A percentile compares a stretch with the other conserved stretches of the same genome.
Conservation (phyloP, 2,888 invertebrate genomes). For the Metellina segmentata region DNA sequence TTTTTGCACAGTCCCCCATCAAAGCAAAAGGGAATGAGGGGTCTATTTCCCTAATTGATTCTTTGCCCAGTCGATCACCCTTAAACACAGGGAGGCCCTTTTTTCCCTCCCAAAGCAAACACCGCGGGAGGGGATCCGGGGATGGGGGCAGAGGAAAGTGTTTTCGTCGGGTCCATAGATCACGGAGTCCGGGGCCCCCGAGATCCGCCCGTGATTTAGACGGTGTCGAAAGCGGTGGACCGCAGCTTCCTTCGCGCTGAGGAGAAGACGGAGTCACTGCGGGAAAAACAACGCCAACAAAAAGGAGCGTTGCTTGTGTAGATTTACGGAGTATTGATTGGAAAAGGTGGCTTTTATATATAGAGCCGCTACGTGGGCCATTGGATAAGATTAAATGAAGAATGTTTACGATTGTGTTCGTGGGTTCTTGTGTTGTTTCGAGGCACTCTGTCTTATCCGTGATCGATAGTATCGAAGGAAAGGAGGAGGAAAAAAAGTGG, state of each 20-base stretch:
- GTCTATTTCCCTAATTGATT: slow-evolving; percentile 63
- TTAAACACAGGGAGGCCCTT: slow-evolving; percentile 6
- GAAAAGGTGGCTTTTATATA: slow-evolving; percentile 28
- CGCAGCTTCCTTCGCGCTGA: neutral
- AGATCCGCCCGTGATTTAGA: slow-evolving; percentile 38
- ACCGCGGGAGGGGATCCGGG: slow-evolving; percentile 26
- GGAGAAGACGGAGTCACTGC: neutral
- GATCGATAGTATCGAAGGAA: neutral
- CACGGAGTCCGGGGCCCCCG: slow-evolving; percentile 31
- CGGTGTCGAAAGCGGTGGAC: slow-evolving; percentile 47
- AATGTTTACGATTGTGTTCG: slow-evolving; percentile 46
- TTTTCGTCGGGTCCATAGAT: slow-evolving; percentile 58
- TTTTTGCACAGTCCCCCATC: slow-evolving; percentile 13
- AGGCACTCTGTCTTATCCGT: neutral
- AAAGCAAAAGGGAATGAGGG: slow-evolving; percentile 1
- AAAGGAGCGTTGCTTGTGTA: neutral
- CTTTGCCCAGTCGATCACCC: slow-evolving; percentile 54
- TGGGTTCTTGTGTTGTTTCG: neutral
- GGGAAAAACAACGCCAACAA: too few species aligned
- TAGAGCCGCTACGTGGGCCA: slow-evolving; percentile 15
- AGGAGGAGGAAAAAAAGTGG: too few species aligned
- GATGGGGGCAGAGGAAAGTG: neutral
- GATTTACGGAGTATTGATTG: slow-evolving; percentile 58
- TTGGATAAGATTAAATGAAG: slow-evolving; percentile 54
- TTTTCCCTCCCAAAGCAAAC: slow-evolving; percentile 35